Base-by-base conservation (phyloP, 2,888 invertebrate genomes). In the Cerastoderma edule region DNA sequence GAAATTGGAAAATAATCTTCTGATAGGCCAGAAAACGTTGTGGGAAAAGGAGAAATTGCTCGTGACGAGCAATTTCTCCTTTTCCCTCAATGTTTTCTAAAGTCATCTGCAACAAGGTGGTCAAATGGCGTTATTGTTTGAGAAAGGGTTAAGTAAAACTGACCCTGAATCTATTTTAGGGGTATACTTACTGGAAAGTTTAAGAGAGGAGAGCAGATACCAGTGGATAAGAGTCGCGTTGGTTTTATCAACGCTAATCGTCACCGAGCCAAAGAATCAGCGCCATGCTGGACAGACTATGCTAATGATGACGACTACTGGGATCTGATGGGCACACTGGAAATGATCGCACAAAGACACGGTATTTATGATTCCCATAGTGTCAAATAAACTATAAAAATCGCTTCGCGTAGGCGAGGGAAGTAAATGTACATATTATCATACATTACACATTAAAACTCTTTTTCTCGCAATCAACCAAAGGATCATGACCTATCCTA, bases 181-280 rank as follows among this genome's bases (percentile, higher is more conserved):
- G 84, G 84, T 27, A 2, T 83, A 4, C 30, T 83, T 28, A 81
- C 84, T 27, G 83, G 83, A 30, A 84, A 84, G 60, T 81, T 79
- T 32, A 73, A 81, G 48, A 66, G 73, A 22, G 77, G 72, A 1
- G 66, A 67, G 46, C 39, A 24, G 35, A 67, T 70, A 2, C 67
- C 68, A 16, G 39, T 32, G 13, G 70, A 35, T 16, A 35, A 32
- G n/a, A 78, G 77, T 30, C 32, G 77, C 28, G 57, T 73, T 24
- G 77, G 77, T 32, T 65, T 56, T 27, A 44, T 73, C 5, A 56
- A n/a, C 4, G 48, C 57, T 2, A 63, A 78, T 22, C 73, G 72
- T 46, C 65, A 56, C 5, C 19, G 28, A 24, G 68, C 78, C 1
- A 53, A 64, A 39, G 75, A 85, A 56, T 30, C 68, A 16, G 70